phyloP scores from a whole-genome alignment of 2,113 vertebrate species.

The Leptobrachium ailaonicum region DNA sequence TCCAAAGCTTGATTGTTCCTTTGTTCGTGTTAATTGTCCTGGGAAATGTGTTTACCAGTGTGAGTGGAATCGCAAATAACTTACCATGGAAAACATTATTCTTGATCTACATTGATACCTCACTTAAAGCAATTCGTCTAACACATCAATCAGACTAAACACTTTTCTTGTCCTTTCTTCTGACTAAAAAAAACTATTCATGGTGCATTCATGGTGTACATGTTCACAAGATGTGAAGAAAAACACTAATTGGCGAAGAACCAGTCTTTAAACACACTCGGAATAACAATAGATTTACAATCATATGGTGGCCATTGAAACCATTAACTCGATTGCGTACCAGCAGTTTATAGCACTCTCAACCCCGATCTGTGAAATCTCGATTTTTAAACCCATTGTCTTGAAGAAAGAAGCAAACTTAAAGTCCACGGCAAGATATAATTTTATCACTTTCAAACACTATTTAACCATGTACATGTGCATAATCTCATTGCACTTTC shows the following conservation, averaged over 20 bases:
- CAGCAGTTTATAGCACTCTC: background rate
- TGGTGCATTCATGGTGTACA: conserved; percentile 60
- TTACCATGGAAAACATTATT: conserved; percentile 66
- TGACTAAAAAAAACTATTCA: conserved; percentile 60
- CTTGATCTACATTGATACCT: conserved; percentile 64
- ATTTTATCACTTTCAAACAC: background rate
- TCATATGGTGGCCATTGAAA: background rate
- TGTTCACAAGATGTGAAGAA: conserved; percentile 61
- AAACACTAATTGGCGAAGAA: conserved; percentile 70
- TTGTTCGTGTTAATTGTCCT: conserved; percentile 56
- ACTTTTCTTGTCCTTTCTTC: conserved; percentile 69
- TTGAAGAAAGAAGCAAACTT: background rate
- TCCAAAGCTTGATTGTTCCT: conserved; percentile 42
- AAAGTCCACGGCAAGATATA: background rate
- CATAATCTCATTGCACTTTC: background rate
- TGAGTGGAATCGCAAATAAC: conserved; percentile 64
- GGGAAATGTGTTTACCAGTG: conserved; percentile 65
- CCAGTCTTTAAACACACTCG: conserved; percentile 65
- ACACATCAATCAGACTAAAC: conserved; percentile 70
- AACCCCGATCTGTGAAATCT: background rate
- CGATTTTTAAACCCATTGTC: background rate
- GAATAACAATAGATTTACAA: conserved; percentile 46
- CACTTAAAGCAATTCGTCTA: conserved; percentile 66
- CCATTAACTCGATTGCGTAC: background rate
- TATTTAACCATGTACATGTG: background rate